A percentile compares a stretch with the other conserved stretches of the same genome.
Conservation (phyloP, 2,797 vertebrate species). For the Phoebastria nigripes region DNA sequence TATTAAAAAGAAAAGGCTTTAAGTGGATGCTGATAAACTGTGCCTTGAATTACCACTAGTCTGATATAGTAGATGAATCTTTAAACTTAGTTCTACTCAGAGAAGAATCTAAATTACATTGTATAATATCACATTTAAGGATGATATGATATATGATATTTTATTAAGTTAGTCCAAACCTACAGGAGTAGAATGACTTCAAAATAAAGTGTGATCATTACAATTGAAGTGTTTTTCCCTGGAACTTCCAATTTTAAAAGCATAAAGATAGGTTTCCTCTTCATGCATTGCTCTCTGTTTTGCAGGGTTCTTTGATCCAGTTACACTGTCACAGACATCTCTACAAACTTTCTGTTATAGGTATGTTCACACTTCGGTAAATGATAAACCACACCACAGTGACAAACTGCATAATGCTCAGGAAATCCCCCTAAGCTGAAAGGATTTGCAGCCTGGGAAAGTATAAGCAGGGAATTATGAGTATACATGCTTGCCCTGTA, state of each 20-base stretch:
- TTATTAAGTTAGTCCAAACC: not conserved
- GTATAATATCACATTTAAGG: not conserved
- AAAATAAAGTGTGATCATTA: not conserved
- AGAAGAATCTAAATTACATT: not conserved
- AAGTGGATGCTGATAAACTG: not conserved
- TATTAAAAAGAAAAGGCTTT: not conserved
- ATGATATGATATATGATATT: not conserved
- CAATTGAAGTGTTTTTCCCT: not conserved
- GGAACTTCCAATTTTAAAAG: not conserved
- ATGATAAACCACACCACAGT: not conserved
- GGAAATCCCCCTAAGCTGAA: not conserved
- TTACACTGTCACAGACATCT: not conserved
- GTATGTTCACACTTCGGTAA: not conserved
- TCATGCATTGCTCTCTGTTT: not conserved
- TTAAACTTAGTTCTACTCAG: not conserved
- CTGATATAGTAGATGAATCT: not conserved
- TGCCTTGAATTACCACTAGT: not conserved
- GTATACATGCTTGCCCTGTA: not conserved
- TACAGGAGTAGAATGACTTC: not conserved
- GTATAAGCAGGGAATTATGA: not conserved
- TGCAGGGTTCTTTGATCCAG: not conserved
- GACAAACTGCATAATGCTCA: not conserved
- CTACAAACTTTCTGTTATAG: not conserved
- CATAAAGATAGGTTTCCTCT: not conserved
- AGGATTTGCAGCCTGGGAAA: not conserved